Percentiles rank a stretch among this genome's conserved stretches.
These are phyloP conservation scores for Dromius quadrimaculatus DNA, from an alignment of 2,888 invertebrate genomes.

Conservation along the genomic window DNA sequence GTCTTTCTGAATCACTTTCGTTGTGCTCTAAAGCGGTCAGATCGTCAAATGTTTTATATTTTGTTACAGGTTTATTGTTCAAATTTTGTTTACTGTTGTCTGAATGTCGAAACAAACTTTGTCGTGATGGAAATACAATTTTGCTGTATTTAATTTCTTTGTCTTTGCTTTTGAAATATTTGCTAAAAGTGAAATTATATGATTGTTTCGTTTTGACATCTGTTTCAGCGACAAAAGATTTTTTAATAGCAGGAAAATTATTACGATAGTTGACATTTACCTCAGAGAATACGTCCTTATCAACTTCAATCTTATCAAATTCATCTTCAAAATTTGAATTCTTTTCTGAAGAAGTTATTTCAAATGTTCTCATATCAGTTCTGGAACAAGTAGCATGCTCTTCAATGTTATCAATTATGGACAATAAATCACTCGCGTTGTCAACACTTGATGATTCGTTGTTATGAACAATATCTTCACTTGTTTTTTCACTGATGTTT, in stretches of 20 bases:
- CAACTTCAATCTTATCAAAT: constrained; percentile 56
- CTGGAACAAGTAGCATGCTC: constrained; percentile 55
- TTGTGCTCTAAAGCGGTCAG: constrained; percentile 9
- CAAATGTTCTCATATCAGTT: background rate
- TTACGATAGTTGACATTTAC: constrained; percentile 63
- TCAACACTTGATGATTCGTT: constrained; percentile 53
- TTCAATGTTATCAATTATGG: constrained; percentile 61
- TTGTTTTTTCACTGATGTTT: background rate
- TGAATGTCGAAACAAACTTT: constrained; percentile 16
- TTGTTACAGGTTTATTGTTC: constrained; percentile 43
- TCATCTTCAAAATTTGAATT: constrained; percentile 47
- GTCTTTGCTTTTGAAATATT: constrained; percentile 46
- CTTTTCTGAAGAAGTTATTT: background rate
- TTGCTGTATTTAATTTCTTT: constrained; percentile 48
- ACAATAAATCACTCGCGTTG: constrained; percentile 60
- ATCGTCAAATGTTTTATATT: constrained; percentile 50
- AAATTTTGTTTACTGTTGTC: constrained; percentile 35
- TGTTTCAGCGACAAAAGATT: constrained; percentile 43
- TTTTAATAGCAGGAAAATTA: constrained; percentile 59
- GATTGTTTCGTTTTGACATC: constrained; percentile 24
- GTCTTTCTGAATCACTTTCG: background rate
- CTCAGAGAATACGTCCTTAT: constrained; percentile 56
- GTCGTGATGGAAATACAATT: constrained; percentile 45
- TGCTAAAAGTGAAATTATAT: constrained; percentile 39
- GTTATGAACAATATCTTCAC: constrained; percentile 26